These are phyloP conservation scores for Felis chaus DNA, from an alignment of 2,113 vertebrate genomes.

Conservation along the genomic window DNA sequence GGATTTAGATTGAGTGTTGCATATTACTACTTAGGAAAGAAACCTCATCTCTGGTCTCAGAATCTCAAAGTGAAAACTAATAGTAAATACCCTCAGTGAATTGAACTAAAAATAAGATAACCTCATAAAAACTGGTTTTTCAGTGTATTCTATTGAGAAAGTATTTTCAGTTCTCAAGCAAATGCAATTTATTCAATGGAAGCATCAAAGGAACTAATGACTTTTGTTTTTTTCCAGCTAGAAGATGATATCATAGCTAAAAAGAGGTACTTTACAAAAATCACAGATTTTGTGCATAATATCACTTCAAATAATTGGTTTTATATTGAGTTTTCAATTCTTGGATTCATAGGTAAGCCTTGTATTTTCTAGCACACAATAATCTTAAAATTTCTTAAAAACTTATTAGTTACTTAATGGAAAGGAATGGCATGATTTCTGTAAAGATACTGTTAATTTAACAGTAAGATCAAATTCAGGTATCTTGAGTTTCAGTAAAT, in stretches of 20 bases:
- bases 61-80: conserved; percentile 39
- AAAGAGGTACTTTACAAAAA: conserved; percentile 79
- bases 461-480: background rate
- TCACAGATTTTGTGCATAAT: conserved; percentile 78
- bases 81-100: background rate
- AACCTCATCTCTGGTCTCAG: background rate
- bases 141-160: background rate
- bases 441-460: background rate
- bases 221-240: conserved; percentile 77
- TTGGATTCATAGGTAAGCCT: conserved; percentile 90
- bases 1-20: background rate
- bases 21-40: background rate
- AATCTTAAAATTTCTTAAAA: conserved; percentile 27
- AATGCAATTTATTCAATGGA: background rate
- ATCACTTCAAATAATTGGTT: conserved; percentile 84
- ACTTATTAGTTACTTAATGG: background rate
- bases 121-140: background rate
- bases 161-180: conserved; percentile 14
- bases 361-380: background rate
- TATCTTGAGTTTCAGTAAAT: background rate
- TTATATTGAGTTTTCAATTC: conserved; percentile 86
- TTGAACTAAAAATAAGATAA: background rate
- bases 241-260: conserved; percentile 89
- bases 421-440: background rate
- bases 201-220: background rate